Evolutionary conservation across 2,888 invertebrate genomes (phyloP), one percentile per base, ranked within the genome.

Genomic region (Adineta ricciae): DNA sequence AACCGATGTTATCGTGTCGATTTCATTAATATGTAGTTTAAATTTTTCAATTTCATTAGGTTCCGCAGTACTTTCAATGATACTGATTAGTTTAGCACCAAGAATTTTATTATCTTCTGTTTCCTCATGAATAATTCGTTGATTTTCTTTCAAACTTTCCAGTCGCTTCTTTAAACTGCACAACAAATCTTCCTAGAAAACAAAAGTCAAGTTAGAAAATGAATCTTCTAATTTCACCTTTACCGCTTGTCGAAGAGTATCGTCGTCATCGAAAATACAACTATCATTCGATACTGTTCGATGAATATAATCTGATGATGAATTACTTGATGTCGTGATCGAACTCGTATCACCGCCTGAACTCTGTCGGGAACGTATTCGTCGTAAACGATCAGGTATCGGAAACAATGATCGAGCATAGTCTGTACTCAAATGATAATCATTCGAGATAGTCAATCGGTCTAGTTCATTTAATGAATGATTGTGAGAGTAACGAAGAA

Each of bases 1-100:
- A 86, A 95, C 92, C 88, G 93, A 94, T 84, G 95, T 94, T 87
- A 95, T 95, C 91, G 94, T 94, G 87, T 95, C 95, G 87, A 95
- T 93, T 92, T 95, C 95, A 88, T 93, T 93, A 36, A 94, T 92
- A 89, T 94, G 94, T 50, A 93, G 90, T 86, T 93, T 92, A 89
- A 93, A 94, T 89, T 94, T 94, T 87, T 93, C 93, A 14, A 93
- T 91, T 90, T 94, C 94, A 86, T 87, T 88, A 83, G 36, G 24
- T 78, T 78, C 41, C 24, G 24, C 78, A n/a, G 21, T 41, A 11
- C 21, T 9, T 41, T 41, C 78, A 41, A 78, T n/a, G 24, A 78
- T 41, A 41, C n/a, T 9, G 41, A 78, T 78, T 38, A 78, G 41
- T 41, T 41, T 78, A 24, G 9, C 24, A 41, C 78, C 78, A 41